Evolutionary conservation across 2,113 vertebrate species (phyloP), one percentile per base, ranked within the genome.

Genomic region (Pollachius pollachius): DNA sequence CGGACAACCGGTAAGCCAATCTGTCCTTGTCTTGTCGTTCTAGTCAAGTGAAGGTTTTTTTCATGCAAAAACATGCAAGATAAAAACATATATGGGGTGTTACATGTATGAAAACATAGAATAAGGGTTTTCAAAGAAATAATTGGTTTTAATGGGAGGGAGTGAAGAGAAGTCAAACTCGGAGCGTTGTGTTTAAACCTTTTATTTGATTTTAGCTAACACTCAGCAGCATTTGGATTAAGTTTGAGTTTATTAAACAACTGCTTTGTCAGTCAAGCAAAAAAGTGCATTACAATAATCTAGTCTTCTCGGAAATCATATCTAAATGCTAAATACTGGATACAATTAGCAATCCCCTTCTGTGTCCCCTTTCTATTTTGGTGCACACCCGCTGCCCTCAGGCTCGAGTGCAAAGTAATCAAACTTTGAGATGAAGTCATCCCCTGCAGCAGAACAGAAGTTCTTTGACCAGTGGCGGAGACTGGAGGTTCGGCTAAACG

Each of bases 81-180:
- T 25, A 25, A 25, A 62, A 13, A 30, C 61, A 25, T 62, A 62
- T 12, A 16, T 5, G 3, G 25, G 13, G 17, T 30, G 5, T 30
- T 15, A 23, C 12, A 62, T 62, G 27, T 12, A 23, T 62, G 25
- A 62, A 62, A 62, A 30, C 61, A 23, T 25, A 62, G 25, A 13
- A 62, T 27, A 62, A 27, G 63, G 48, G 41, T 41, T 64, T 41
- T 64, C 37, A 64, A 64, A 64, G 41, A 17, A 2, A 41, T 64
- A 16, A 3, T 63, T 13, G n/a, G 30, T 62, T 64, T 64, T 64
- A 64, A 30, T 41, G 27, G 63, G 37, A 64, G 34, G 30, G 30
- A 64, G 27, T 41, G 30, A 64, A 64, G 63, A 64, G 15, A 64
- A 15, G 61, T 41, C 41, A 64, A 64, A 48, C 41, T 64, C 41